Percentiles rank a stretch among this genome's conserved stretches.
Conservation (phyloP, 2,888 invertebrate genomes). For the Chalcosyrphus nemorum region DNA sequence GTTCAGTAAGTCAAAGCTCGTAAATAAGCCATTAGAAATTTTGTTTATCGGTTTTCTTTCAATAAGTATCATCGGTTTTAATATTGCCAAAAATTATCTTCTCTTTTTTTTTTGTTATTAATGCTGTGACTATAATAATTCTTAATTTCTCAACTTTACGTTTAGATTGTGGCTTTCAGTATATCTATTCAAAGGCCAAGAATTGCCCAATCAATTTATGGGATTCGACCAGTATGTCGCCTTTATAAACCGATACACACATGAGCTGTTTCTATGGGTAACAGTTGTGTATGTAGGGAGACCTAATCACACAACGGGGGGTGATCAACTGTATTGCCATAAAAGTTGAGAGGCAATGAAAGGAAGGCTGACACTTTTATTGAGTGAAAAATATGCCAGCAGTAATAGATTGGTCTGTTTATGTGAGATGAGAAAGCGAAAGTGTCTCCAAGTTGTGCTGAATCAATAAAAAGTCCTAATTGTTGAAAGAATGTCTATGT, state of each 20-base stretch:
- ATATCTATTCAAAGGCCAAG: background rate
- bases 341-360: conserved; percentile 15
- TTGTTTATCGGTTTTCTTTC: background rate
- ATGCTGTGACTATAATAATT: background rate
- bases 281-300: background rate
- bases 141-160: background rate
- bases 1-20: conserved; percentile 28
- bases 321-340: conserved; percentile 16
- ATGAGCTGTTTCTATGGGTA: background rate
- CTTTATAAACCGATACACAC: background rate
- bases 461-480: too few species aligned
- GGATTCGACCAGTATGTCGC: background rate
- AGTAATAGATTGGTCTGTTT: background rate
- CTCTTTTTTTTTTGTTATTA: too few species aligned
- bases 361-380: conserved; percentile 22
- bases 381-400: conserved; percentile 12
- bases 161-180: background rate
- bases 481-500: too few species aligned
- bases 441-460: background rate
- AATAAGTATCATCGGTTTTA: background rate
- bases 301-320: conserved; percentile 13
- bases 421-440: background rate
- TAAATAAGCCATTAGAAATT: conserved; percentile 26
- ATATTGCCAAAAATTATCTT: background rate
- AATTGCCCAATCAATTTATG: conserved; percentile 5